Evolutionary conservation across 2,113 vertebrate genomes (phyloP).

Genomic region (Sebastes fasciatus): DNA sequence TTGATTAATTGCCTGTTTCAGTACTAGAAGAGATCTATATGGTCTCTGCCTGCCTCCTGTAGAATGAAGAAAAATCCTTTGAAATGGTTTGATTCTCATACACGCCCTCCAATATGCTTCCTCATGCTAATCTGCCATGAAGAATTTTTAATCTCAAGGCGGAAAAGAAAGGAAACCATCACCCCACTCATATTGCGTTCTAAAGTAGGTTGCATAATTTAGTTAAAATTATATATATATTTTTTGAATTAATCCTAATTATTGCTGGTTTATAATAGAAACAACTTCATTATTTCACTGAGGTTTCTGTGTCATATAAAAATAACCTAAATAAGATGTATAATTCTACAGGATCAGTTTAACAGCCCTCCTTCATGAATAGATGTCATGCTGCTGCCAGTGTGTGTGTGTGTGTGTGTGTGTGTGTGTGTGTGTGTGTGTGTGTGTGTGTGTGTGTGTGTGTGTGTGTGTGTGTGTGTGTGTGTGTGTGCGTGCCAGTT

Average conservation of each 20-base stretch:
- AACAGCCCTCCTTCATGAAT: slow-evolving; percentile 2
- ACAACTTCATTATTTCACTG: neutral
- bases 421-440: neutral
- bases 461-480: neutral
- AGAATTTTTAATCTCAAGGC: slow-evolving; percentile 43
- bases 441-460: neutral
- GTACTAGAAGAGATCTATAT: neutral
- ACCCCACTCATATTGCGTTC: slow-evolving; percentile 5
- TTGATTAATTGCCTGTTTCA: neutral
- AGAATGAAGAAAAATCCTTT: neutral
- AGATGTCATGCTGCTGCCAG: neutral
- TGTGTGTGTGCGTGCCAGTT: slow-evolving; percentile 2
- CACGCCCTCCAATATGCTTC: neutral
- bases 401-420: slow-evolving; percentile 6
- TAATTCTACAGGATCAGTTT: slow-evolving; percentile 20
- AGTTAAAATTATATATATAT: neutral
- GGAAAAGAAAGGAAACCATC: slow-evolving; percentile 11
- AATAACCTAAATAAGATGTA: slow-evolving; percentile 4
- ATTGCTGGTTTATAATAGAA: neutral
- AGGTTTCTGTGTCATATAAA: neutral
- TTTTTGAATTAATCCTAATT: neutral
- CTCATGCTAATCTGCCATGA: slow-evolving; percentile 42
- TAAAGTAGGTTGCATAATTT: slow-evolving; percentile 5
- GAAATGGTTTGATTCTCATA: neutral
- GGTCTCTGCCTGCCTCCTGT: neutral